Evolutionary conservation across 1,140 invertebrate genomes (phyloP).

Genomic region (Hormaphis cornu): DNA sequence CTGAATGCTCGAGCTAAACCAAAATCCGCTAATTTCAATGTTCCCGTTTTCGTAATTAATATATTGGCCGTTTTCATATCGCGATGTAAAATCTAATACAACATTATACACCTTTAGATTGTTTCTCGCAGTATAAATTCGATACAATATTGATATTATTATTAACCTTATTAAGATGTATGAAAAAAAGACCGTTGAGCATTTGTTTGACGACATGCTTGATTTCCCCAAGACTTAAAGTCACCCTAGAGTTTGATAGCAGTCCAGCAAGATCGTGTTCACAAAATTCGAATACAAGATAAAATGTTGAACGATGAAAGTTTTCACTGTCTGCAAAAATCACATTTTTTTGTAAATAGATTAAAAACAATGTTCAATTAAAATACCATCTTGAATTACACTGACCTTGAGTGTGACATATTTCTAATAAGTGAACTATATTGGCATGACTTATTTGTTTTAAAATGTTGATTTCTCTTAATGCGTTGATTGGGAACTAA

Average conservation of each 20-base stretch:
- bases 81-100: constrained; percentile 68
- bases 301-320: constrained; percentile 87
- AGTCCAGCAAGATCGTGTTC: constrained; percentile 97
- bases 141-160: not conserved
- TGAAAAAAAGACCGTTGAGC: constrained; percentile 91
- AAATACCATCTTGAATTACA: constrained; percentile 39
- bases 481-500: constrained; percentile 94
- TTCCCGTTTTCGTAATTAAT: constrained; percentile 90
- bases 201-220: constrained; percentile 98
- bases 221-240: constrained; percentile 93
- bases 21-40: constrained; percentile 84
- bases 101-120: not conserved
- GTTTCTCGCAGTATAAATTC: no score
- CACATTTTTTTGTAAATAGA: no score
- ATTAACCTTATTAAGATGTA: constrained; percentile 84
- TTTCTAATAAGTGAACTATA: constrained; percentile 94
- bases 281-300: constrained; percentile 97
- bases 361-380: no score
- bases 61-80: constrained; percentile 99
- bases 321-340: no score
- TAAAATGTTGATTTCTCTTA: constrained; percentile 93
- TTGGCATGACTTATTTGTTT: constrained; percentile 94
- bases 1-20: constrained; percentile 86
- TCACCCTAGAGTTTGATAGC: constrained; percentile 89
- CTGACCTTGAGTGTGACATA: constrained; percentile 78